Base-by-base conservation (phyloP, 2,888 invertebrate genomes). In the Coelopa pilipes region DNA sequence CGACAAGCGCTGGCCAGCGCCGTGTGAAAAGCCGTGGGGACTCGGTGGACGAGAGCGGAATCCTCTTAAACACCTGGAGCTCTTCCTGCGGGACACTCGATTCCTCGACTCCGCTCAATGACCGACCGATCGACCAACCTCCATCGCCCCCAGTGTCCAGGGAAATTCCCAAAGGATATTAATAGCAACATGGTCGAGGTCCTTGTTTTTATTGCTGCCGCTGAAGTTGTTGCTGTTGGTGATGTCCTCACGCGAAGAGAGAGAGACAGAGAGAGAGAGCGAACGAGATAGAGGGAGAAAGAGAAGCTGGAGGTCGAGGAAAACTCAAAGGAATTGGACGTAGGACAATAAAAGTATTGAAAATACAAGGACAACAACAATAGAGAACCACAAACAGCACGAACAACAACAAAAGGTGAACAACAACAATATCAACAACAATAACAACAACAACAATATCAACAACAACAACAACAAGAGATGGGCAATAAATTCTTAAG, bases 281-380 rank as follows among this genome's bases (percentile, higher is more conserved):
- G 57, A 59, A 19, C 17, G 57, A 62, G 7, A 45, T 11, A 34
- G n/a, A 62, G 13, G 9, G 34, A 24, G 34, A 45, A 34, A 9
- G 24, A 34, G 34, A 60, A n/a, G n/a, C 11, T 60, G 13, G 34
- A 55, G 19, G 55, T 55, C 24, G 21, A 59, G 57, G 24, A 59
- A 59, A 24, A 5, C 78, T 76, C 74, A 77, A 77, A 77, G 77
- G 76, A 34, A 76, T 78, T 78, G 75, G 76, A 77, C 76, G 73
- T 72, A 74, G 73, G 76, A 76, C 77, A 74, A 75, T 72, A 72
- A 24, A 50, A 66, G 50, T 17, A 50, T 49, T 15, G 17, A 65
- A 12, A 34, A 65, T 19, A 47, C n/a, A 19, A n/a, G 49, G 2
- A 62, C 21, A 60, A 59, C 46, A 69, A 57, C n/a, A 11, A 57